Evolutionary conservation across 2,113 vertebrate genomes (phyloP).

Genomic region (Typhlomys cinereus): DNA sequence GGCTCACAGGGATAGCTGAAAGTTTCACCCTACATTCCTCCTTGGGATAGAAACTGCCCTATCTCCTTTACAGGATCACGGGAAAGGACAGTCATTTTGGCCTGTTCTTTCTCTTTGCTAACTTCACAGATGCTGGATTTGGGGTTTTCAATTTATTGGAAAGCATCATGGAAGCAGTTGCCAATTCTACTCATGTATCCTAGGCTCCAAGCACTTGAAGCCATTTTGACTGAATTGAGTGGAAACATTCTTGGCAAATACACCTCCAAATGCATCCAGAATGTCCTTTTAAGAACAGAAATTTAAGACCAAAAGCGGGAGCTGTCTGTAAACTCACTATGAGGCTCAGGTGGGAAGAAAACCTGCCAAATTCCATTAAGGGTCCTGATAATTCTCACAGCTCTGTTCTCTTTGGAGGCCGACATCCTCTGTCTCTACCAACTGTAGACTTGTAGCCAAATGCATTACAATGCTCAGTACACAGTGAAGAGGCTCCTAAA

Average conservation of each 20-base stretch:
- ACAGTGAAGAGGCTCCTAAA: neutral
- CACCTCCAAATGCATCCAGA: neutral
- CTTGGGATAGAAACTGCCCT: neutral
- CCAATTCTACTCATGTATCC: neutral
- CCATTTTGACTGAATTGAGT: neutral
- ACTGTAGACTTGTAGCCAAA: neutral
- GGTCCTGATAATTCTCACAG: neutral
- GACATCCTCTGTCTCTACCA: no score
- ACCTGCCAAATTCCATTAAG: neutral
- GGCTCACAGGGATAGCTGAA: neutral
- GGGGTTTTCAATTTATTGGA: neutral
- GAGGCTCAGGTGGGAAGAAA: neutral
- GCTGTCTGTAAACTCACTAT: neutral
- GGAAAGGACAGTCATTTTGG: neutral
- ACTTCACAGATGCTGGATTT: neutral
- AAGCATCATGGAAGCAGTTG: neutral
- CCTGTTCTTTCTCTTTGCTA: neutral
- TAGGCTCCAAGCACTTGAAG: neutral
- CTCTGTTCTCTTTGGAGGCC: neutral
- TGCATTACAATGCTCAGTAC: neutral
- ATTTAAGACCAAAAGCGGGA: neutral
- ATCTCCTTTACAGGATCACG: neutral
- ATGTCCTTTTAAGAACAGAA: neutral
- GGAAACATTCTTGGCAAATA: neutral
- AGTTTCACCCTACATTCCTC: neutral